Percentiles rank a stretch among this genome's conserved stretches.
Conservation (phyloP, 2,113 vertebrate genomes). For the Arothron firmamentum region DNA sequence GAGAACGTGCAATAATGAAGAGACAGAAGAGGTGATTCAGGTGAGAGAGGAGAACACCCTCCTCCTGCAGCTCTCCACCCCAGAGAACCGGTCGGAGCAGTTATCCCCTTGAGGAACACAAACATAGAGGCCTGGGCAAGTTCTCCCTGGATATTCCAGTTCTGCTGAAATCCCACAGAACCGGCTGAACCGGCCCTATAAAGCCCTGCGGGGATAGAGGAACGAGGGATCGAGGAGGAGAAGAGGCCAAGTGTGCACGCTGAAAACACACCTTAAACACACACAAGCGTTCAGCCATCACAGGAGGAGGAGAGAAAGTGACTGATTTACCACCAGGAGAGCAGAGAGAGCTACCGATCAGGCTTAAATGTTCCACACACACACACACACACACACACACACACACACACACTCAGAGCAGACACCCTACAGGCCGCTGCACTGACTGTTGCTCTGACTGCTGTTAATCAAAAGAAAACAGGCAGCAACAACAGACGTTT, state of each 20-base stretch:
- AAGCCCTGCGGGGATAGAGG: constrained; percentile 43
- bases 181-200: constrained; percentile 60
- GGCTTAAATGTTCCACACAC: no score
- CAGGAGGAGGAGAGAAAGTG: no score
- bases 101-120: constrained; percentile 69
- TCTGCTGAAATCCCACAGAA: constrained; percentile 76
- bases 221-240: neutral
- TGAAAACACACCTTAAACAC: neutral
- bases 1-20: constrained; percentile 17
- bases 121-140: constrained; percentile 71
- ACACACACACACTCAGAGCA: no score
- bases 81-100: constrained; percentile 73
- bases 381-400: no score
- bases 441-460: no score
- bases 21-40: constrained; percentile 34
- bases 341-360: no score
- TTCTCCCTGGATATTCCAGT: constrained; percentile 78
- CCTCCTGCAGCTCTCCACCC: constrained; percentile 56
- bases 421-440: no score
- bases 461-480: no score
- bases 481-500: neutral
- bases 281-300: no score
- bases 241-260: neutral
- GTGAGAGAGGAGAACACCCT: constrained; percentile 46
- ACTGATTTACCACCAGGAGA: no score